phyloP scores from a whole-genome alignment of 2,888 invertebrate genomes.

The Mythimna impura region DNA sequence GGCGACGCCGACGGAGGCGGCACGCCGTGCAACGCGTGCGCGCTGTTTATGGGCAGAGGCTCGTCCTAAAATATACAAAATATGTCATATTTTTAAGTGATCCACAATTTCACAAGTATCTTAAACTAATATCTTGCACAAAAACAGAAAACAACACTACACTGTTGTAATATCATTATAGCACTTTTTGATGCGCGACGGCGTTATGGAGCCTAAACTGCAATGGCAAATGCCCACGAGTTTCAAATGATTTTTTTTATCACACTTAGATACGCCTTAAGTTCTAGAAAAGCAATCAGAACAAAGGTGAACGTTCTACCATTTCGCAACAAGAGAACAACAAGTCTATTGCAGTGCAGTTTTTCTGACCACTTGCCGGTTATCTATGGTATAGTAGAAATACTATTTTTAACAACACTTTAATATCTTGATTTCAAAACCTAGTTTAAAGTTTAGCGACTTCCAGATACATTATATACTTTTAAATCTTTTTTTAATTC shows the following conservation, averaged over 20 bases:
- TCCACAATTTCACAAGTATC: not conserved
- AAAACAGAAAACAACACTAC: not conserved
- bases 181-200: no score
- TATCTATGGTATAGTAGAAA: not conserved
- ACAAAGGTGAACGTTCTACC: constrained; percentile 3
- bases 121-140: not conserved
- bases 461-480: not conserved
- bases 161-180: not conserved
- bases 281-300: constrained; percentile 4
- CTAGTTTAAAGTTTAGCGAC: no score
- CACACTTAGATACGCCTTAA: not conserved
- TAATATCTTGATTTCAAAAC: not conserved
- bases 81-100: not conserved
- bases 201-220: no score
- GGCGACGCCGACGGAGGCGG: constrained; percentile 72
- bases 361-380: not conserved
- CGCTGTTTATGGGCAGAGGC: constrained; percentile 84
- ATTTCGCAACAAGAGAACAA: constrained; percentile 5
- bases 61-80: constrained; percentile 77
- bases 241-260: no score
- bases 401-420: not conserved
- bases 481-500: not conserved
- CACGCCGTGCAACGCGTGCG: constrained; percentile 85
- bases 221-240: no score
- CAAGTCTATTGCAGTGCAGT: not conserved